These are phyloP conservation scores for Kobus ellipsiprymnus DNA, from an alignment of 2,113 vertebrate species.

Conservation along the genomic window DNA sequence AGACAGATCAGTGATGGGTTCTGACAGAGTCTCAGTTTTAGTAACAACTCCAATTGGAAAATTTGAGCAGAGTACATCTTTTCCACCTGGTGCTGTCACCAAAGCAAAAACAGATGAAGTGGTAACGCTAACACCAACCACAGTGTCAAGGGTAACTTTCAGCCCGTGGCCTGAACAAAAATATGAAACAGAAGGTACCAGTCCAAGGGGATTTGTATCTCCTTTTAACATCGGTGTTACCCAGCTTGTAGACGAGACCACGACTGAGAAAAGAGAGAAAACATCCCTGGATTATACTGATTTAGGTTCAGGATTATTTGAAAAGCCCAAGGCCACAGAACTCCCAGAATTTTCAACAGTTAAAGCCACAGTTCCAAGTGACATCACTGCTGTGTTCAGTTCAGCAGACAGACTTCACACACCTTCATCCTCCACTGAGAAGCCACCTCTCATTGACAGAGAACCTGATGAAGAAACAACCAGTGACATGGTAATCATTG, in stretches of 20 bases:
- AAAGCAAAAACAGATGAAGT: constrained; percentile 45
- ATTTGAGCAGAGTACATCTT: constrained; percentile 2
- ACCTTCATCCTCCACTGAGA: constrained; percentile 52
- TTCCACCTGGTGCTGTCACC: neutral
- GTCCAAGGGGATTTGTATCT: constrained; percentile 11
- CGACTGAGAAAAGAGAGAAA: constrained; percentile 43
- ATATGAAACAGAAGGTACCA: constrained; percentile 18
- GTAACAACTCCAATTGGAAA: constrained; percentile 49
- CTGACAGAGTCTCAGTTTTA: constrained; percentile 2
- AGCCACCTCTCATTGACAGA: constrained; percentile 67
- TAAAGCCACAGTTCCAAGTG: constrained; percentile 14
- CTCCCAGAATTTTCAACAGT: constrained; percentile 54
- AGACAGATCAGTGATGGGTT: constrained; percentile 34
- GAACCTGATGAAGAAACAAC: constrained; percentile 77
- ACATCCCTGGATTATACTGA: constrained; percentile 50
- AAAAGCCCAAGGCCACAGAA: constrained; percentile 60
- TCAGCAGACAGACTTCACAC: constrained; percentile 48
- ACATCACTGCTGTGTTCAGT: neutral
- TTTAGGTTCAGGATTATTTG: constrained; percentile 76
- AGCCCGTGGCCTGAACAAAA: constrained; percentile 28
- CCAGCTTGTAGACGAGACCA: constrained; percentile 37
- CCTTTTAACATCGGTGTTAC: constrained; percentile 17
- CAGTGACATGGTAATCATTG: constrained; percentile 76
- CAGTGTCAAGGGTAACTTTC: neutral
- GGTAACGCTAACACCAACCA: neutral